Evolutionary conservation across 2,113 vertebrate genomes (phyloP), one percentile per base, ranked within the genome.

Genomic region (Beaufortia kweichowensis): DNA sequence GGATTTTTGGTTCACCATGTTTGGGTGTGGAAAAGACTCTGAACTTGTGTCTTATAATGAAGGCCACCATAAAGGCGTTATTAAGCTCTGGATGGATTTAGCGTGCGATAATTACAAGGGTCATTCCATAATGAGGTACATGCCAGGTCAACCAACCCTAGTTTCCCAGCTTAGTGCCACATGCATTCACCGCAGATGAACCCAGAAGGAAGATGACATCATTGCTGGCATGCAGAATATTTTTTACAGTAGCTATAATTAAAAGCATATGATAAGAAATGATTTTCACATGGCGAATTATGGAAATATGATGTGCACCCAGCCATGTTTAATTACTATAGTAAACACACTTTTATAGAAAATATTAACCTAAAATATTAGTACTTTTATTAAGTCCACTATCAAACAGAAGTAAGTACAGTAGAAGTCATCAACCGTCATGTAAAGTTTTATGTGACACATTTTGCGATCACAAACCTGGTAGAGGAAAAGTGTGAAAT

Each of bases 251-350:
- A 50, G 43, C 24, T 12, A 43, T 43, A 68, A 50, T 50, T 50
- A 50, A 67, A 2, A 67, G 43, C 9, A n/a, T 67, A 67, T 48
- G 64, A 67, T 67, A 48, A 12, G 12, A 43, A 67, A 29, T 48
- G 64, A 24, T 48, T 19, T 11, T 19, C 15, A 14, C 23, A 29
- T 29, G 17, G 43, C 29, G 2, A 67, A 48, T 67, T 19, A 67
- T 66, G 41, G 26, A 8, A 28, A 12, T 28, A 67, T 67, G n/a
- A 67, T n/a, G 43, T 28, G 26, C 24, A n/a, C 64, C 14, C 41
- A 46, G 41, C 41, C 8, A 35, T 62, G 2, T 50, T 17, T 65
- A 65, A 43, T 5, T 23, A 39, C n/a, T 63, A 12, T 2, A 43
- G 39, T 43, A 46, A 6, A 29, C 26, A 48, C 24, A 19, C 15